Evolutionary conservation across 2,888 invertebrate genomes (phyloP).

Genomic region (Saturnia japonica): DNA sequence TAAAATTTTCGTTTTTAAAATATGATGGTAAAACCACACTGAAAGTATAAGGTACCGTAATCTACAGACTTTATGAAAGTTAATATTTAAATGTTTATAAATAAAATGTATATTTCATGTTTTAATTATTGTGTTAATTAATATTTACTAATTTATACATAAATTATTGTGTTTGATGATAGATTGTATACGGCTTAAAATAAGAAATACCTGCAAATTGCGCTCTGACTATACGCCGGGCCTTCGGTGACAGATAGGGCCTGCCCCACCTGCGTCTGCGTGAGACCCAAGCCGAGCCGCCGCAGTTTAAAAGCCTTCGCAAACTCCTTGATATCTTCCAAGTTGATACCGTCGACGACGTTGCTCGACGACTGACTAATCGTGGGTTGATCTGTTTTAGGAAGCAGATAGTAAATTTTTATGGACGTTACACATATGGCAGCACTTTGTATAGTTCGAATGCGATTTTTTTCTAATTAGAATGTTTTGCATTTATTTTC

Average conservation of each 20-base stretch:
- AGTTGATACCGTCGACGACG: constrained; percentile 97
- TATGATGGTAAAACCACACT: not conserved
- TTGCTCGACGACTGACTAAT: constrained; percentile 97
- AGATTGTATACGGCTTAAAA: not conserved
- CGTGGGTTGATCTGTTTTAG: constrained; percentile 90
- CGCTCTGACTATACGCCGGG: constrained; percentile 99
- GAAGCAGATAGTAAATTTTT: not conserved
- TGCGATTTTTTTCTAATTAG: too few relatives aligned
- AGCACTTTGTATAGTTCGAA: not conserved
- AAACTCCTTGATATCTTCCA: constrained; percentile 99
- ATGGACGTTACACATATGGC: not conserved
- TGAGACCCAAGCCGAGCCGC: constrained; percentile 95
- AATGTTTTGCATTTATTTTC: too few relatives aligned
- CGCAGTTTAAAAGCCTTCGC: constrained; percentile 98
- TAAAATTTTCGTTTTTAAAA: not conserved
- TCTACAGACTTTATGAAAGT: too few relatives aligned
- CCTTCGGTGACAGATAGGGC: constrained; percentile 98
- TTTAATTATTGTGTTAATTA: too few relatives aligned
- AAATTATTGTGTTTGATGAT: not conserved
- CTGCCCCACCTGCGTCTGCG: constrained; percentile 98
- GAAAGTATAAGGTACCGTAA: too few relatives aligned
- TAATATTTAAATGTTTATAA: too few relatives aligned
- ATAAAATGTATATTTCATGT: too few relatives aligned
- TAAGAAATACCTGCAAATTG: constrained; percentile 94
- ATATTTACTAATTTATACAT: not conserved